These are phyloP conservation scores for Acanthosepion pharaonis DNA, from an alignment of 2,888 invertebrate species.

Conservation along the genomic window DNA sequence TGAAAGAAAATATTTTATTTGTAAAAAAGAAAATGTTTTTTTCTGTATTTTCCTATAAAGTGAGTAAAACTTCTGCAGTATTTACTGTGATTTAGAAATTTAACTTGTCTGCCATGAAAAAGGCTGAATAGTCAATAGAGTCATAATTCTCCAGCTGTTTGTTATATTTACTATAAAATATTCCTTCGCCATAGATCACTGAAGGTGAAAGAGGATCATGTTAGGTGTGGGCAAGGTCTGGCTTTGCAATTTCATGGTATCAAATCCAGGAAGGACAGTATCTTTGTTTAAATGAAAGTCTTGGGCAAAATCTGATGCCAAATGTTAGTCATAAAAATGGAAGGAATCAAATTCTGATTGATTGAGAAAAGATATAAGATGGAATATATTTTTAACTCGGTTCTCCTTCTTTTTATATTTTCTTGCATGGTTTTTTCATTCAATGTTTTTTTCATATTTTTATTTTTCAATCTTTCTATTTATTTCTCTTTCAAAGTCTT, in stretches of 20 bases:
- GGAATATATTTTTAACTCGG: not conserved
- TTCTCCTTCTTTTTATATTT: not conserved
- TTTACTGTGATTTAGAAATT: no score
- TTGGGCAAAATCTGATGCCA: not conserved
- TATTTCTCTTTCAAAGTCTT: no score
- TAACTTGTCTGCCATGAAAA: no score
- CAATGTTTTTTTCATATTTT: not conserved
- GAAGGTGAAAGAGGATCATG: not conserved
- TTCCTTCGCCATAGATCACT: not conserved
- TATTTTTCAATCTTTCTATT: no score
- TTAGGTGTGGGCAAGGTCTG: not conserved
- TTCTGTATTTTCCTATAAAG: no score
- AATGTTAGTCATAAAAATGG: slow-evolving; percentile 2
- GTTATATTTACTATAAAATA: not conserved
- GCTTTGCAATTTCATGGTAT: not conserved
- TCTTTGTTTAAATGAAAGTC: not conserved
- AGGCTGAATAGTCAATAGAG: no score
- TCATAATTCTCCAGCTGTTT: no score
- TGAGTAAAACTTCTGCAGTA: no score
- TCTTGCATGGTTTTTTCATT: not conserved
- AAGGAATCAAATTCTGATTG: slow-evolving; percentile 15
- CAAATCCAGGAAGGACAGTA: not conserved
- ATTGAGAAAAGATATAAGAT: not conserved
- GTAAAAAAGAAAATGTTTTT: no score
- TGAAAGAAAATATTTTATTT: no score